Conservation (phyloP, 1,140 invertebrate genomes). For the Drosophila carrolli region DNA sequence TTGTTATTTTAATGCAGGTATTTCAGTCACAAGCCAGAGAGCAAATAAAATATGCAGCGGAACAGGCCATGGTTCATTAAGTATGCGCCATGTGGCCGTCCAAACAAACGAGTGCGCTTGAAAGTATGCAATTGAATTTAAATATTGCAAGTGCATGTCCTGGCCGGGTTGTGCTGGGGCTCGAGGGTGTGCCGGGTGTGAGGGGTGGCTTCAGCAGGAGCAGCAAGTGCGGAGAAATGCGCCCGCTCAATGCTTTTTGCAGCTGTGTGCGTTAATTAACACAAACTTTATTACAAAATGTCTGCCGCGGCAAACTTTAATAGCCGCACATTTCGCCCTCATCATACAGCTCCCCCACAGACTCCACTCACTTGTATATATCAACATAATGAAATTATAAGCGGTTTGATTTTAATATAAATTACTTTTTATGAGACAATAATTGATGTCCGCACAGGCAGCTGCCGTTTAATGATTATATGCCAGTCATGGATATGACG, state of each 20-base stretch:
- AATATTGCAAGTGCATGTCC: slow-evolving; percentile 73
- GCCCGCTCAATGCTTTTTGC: slow-evolving; percentile 34
- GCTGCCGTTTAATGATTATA: slow-evolving; percentile 66
- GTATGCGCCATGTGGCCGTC: slow-evolving; percentile 72
- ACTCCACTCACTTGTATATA: slow-evolving; percentile 32
- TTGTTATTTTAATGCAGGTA: slow-evolving; percentile 59
- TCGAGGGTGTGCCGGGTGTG: neutral
- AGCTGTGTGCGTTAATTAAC: slow-evolving; percentile 73
- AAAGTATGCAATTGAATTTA: slow-evolving; percentile 82
- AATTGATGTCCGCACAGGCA: slow-evolving; percentile 57
- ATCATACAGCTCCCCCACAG: neutral
- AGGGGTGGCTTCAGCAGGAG: neutral
- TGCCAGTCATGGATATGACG: slow-evolving; percentile 25
- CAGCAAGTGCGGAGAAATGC: too few relatives aligned
- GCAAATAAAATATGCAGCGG: slow-evolving; percentile 72
- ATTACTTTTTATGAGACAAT: slow-evolving; percentile 77
- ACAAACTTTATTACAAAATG: slow-evolving; percentile 80
- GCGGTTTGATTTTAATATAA: slow-evolving; percentile 81
- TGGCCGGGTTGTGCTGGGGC: neutral
- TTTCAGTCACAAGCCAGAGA: slow-evolving; percentile 44
- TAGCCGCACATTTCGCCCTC: slow-evolving; percentile 38
- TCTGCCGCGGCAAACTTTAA: slow-evolving; percentile 56
- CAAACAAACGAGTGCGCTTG: slow-evolving; percentile 63
- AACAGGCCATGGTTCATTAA: slow-evolving; percentile 74
- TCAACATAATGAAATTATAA: slow-evolving; percentile 79